A percentile compares a stretch with the other conserved stretches of the same genome.
Evolutionary conservation across 1,140 invertebrate genomes (phyloP).

Genomic region (Trypoxylus dichotomus): DNA sequence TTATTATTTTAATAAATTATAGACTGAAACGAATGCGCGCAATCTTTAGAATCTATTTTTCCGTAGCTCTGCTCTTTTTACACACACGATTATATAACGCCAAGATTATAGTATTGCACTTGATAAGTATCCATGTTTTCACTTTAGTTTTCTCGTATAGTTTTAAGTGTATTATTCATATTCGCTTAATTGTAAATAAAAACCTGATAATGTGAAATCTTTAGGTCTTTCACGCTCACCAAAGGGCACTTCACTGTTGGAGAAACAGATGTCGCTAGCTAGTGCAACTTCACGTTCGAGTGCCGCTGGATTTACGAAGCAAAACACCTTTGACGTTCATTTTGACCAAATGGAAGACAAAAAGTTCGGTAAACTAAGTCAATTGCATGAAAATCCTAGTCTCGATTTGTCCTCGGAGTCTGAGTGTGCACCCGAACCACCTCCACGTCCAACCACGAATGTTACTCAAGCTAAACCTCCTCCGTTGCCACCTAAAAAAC

Average conservation of each 20-base stretch:
- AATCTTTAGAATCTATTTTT: no score
- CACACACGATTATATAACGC: no score
- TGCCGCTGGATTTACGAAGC: constrained; percentile 37
- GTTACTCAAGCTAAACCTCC: constrained; percentile 69
- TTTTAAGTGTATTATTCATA: neutral
- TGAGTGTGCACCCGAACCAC: constrained; percentile 66
- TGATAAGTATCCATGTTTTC: neutral
- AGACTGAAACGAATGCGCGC: no score
- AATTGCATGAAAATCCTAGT: constrained; percentile 43
- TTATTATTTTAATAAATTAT: no score
- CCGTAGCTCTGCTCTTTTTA: no score
- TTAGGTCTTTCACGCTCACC: constrained; percentile 42
- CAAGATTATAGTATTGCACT: no score
- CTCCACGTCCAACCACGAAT: constrained; percentile 64
- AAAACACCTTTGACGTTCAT: constrained; percentile 41
- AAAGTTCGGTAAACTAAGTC: constrained; percentile 37
- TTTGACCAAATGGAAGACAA: constrained; percentile 35
- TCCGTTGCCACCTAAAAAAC: constrained; percentile 82
- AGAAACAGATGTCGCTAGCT: constrained; percentile 39
- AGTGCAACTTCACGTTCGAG: constrained; percentile 38
- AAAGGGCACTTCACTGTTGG: constrained; percentile 35
- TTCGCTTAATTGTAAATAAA: neutral
- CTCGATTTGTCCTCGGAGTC: constrained; percentile 49
- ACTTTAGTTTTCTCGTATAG: neutral
- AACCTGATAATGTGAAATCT: neutral